Evolutionary conservation across 2,797 vertebrate genomes (phyloP), one percentile per base, ranked within the genome.

Genomic region (Acrocephalus scirpaceus): DNA sequence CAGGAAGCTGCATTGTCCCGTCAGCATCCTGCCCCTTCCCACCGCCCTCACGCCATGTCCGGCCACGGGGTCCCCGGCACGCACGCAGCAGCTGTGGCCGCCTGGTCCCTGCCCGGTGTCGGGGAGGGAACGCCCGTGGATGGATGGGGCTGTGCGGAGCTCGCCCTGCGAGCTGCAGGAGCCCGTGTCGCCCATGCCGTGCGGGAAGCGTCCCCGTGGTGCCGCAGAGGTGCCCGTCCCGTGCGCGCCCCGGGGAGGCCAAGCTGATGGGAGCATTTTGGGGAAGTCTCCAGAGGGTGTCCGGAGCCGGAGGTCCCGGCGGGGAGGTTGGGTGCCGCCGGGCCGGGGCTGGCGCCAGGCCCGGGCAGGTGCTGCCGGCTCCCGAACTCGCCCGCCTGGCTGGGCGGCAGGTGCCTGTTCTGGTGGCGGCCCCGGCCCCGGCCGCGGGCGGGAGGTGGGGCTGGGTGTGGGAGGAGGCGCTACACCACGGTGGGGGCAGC

Each of bases 1-100:
- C 93, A 90, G 96, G 96, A 96, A 96, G 88, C 92, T 17, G 88
- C 90, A 95, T 96, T 95, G 96, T 96, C 83, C 92, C 13, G 4
- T 34, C 48, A 1, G 29, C 82, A 79, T 96, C 96, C 96, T 95
- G 92, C 93, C 74, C 74, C 56, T 87, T 90, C 78, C 75, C 5
- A 4, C 88, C 5, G 11, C 75, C 11, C 73, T 87, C 70, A n/a
- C 8, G 2, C 88, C 4, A 8, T 20, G 88, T 95, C 94, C 79
- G 86, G 92, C 82, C 56, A 5, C 10, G 21, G 91, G 29, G 29
- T 84, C 71, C 34, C n/a, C 74, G 2, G 10, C 87, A 91, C 53
- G 22, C 88, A 79, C 21, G 7, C 73, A 27, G 67, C 56, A 27
- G 56, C 93, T 60, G 66, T 2, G 58, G 30, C 71, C 3, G 3